phyloP scores from a whole-genome alignment of 2,113 vertebrate species.

The Dascyllus trimaculatus region DNA sequence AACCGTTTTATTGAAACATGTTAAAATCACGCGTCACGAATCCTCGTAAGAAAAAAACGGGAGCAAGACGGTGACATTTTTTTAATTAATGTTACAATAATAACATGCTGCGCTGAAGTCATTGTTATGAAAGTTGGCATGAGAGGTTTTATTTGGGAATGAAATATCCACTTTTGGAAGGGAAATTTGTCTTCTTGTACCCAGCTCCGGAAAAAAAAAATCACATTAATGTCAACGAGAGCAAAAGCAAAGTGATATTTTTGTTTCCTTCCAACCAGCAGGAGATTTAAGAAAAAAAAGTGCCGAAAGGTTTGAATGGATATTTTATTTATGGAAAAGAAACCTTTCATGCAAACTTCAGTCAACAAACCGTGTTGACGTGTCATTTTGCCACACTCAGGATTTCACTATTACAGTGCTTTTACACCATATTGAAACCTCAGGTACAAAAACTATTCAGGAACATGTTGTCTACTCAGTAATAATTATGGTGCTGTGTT shows the following conservation, averaged over 20 bases:
- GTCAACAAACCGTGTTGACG: conserved; percentile 63
- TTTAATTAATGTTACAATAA: conserved; percentile 51
- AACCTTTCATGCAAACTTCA: conserved; percentile 55
- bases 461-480: conserved; percentile 77
- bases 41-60: conserved; percentile 58
- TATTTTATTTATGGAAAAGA: conserved; percentile 60
- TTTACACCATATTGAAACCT: conserved; percentile 79
- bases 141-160: conserved; percentile 62
- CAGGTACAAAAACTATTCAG: conserved; percentile 82
- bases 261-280: conserved; percentile 31
- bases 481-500: conserved; percentile 79
- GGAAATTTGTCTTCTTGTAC: neutral
- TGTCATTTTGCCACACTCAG: conserved; percentile 77
- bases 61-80: conserved; percentile 58
- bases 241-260: conserved; percentile 10
- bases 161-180: conserved; percentile 35
- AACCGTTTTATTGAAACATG: conserved; percentile 60
- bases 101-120: conserved; percentile 69
- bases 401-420: conserved; percentile 75
- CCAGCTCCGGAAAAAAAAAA: neutral
- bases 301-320: conserved; percentile 45
- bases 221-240: neutral
- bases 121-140: conserved; percentile 50
- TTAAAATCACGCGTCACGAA: conserved; percentile 55
- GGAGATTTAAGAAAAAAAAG: conserved; percentile 23